Conservation (phyloP, 2,797 vertebrate species). For the Manis pentadactyla region DNA sequence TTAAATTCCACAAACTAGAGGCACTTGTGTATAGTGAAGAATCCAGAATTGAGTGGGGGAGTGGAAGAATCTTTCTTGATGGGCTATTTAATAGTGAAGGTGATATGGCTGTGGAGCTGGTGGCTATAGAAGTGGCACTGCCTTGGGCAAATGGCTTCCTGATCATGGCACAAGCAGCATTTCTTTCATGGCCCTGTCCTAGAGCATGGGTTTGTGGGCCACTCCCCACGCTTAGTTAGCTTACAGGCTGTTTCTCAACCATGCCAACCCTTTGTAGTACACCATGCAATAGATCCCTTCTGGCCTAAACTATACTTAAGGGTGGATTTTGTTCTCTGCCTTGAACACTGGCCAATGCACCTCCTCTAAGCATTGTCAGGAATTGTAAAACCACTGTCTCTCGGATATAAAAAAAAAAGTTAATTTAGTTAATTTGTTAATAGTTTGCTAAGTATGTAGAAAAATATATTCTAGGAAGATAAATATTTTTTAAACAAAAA, state of each 20-base stretch:
- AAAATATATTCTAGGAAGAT: background rate
- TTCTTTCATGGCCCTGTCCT: background rate
- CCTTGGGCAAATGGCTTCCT: background rate
- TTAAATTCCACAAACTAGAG: background rate
- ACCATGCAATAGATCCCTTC: background rate
- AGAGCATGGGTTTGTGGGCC: background rate
- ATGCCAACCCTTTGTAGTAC: background rate
- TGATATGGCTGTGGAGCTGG: background rate
- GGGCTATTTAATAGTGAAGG: background rate
- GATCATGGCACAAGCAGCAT: background rate
- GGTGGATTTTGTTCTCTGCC: background rate
- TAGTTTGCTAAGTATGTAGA: background rate
- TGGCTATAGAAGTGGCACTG: background rate
- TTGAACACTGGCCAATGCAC: background rate
- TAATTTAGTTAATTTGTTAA: constrained; percentile 42
- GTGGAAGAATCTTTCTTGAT: background rate
- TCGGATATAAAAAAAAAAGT: background rate
- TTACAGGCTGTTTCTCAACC: background rate
- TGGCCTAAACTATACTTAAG: constrained; percentile 22
- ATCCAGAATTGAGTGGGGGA: background rate
- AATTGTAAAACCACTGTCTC: background rate
- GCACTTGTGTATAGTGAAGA: background rate
- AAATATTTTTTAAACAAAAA: background rate
- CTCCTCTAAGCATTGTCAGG: constrained; percentile 13
- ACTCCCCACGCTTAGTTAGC: background rate